These are phyloP conservation scores for Oncorhynchus keta DNA, from an alignment of 2,113 vertebrate genomes.

Conservation along the genomic window DNA sequence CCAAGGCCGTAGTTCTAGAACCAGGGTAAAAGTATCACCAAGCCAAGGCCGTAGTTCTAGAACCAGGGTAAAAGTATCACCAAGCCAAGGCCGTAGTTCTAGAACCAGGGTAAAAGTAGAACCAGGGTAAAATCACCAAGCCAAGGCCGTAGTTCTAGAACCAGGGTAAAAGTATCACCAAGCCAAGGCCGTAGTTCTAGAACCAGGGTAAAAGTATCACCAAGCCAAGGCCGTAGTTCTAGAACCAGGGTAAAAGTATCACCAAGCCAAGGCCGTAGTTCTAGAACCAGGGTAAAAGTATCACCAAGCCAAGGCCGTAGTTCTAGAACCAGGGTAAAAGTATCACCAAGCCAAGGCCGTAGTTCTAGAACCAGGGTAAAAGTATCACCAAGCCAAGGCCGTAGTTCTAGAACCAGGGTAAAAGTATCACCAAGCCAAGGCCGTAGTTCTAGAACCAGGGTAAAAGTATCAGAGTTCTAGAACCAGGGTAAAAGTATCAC, in stretches of 20 bases:
- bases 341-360: background rate
- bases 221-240: background rate
- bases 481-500: background rate
- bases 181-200: background rate
- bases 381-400: background rate
- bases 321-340: background rate
- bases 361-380: background rate
- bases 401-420: background rate
- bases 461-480: background rate
- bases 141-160: background rate
- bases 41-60: background rate
- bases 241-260: background rate
- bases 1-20: background rate
- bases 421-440: background rate
- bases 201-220: slow-evolving; percentile 31
- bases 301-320: background rate
- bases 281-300: background rate
- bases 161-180: background rate
- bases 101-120: background rate
- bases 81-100: background rate
- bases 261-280: background rate
- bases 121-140: slow-evolving; percentile 1
- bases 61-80: background rate
- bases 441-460: background rate
- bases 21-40: background rate